phyloP scores from a whole-genome alignment of 2,797 vertebrate genomes.

The Trachurus trachurus region DNA sequence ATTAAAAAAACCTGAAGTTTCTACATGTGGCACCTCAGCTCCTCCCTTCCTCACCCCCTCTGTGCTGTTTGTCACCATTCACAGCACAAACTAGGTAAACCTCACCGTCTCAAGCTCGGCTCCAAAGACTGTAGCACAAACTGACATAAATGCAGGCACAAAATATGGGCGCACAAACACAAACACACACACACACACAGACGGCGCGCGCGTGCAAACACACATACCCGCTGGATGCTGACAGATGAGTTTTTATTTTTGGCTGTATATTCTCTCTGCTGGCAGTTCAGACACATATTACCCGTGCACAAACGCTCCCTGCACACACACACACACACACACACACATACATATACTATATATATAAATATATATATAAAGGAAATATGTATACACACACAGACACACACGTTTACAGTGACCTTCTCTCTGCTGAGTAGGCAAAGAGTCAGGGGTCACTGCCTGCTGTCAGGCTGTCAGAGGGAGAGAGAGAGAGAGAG shows the following conservation, averaged over 20 bases:
- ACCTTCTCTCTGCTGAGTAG: conserved; percentile 85
- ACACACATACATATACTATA: conserved; percentile 38
- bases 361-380: conserved; percentile 54
- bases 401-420: conserved; percentile 62
- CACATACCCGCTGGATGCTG: conserved; percentile 72
- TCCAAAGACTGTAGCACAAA: conserved; percentile 60
- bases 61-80: conserved; percentile 60
- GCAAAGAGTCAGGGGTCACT: conserved; percentile 84
- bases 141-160: conserved; percentile 68
- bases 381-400: conserved; percentile 53
- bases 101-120: conserved; percentile 51
- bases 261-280: conserved; percentile 80
- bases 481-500: conserved; percentile 35
- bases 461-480: conserved; percentile 83
- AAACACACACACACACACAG: conserved; percentile 16
- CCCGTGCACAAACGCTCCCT: conserved; percentile 42
- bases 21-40: conserved; percentile 27
- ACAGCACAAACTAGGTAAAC: conserved; percentile 64
- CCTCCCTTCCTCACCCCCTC: conserved; percentile 37
- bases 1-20: conserved; percentile 39
- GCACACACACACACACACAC: conserved; percentile 60
- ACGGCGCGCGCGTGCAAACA: conserved; percentile 29
- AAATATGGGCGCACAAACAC: conserved; percentile 53
- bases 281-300: conserved; percentile 80
- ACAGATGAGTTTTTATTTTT: conserved; percentile 86